Percentiles rank a stretch among this genome's conserved stretches.
phyloP scores from a whole-genome alignment of 2,113 vertebrate species.

The Gorilla gorilla region DNA sequence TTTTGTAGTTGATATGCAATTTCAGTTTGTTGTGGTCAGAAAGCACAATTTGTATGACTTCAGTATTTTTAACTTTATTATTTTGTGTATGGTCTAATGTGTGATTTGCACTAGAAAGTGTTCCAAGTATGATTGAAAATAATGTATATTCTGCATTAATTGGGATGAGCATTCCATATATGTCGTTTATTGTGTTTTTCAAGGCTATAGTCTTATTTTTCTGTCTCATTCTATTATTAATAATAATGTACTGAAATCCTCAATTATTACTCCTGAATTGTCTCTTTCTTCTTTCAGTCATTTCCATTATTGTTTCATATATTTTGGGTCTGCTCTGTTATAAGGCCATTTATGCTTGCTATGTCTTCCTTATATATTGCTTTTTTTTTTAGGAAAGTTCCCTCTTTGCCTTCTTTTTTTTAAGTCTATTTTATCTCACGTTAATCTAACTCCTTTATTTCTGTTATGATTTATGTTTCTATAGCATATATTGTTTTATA shows the following conservation, averaged over 20 bases:
- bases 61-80: background rate
- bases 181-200: background rate
- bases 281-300: background rate
- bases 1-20: background rate
- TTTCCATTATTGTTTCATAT: background rate
- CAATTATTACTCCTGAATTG: background rate
- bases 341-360: background rate
- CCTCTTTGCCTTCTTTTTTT: background rate
- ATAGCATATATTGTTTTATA: background rate
- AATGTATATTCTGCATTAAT: background rate
- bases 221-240: background rate
- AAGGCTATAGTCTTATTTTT: background rate
- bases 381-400: background rate
- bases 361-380: background rate
- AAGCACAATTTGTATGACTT: background rate
- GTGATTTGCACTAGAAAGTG: background rate
- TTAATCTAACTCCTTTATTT: background rate
- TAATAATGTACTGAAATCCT: background rate
- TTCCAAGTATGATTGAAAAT: background rate
- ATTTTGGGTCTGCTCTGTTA: background rate
- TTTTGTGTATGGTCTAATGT: background rate
- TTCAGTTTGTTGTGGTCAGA: background rate
- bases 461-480: background rate
- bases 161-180: background rate
- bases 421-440: background rate